Conservation (phyloP, 1,140 invertebrate genomes). For the Plodia interpunctella region DNA sequence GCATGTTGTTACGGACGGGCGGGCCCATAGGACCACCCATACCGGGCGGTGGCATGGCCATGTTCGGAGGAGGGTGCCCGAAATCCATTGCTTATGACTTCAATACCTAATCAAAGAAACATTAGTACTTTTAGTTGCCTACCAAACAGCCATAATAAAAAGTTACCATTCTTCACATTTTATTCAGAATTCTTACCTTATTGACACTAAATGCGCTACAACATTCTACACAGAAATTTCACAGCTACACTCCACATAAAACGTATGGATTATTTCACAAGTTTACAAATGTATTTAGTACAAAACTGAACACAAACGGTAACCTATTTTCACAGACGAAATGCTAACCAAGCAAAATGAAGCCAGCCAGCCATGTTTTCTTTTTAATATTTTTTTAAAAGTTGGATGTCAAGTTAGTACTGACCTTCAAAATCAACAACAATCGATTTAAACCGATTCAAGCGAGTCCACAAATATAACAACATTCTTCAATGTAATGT, state of each 20-base stretch:
- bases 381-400: not conserved
- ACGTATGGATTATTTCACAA: slow-evolving; percentile 23
- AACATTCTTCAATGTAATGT: too few species aligned
- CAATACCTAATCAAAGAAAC: slow-evolving; percentile 72
- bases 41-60: slow-evolving; percentile 65
- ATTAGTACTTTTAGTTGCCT: slow-evolving; percentile 35
- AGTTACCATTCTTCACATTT: slow-evolving; percentile 9
- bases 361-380: slow-evolving; percentile 21
- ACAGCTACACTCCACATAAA: slow-evolving; percentile 36
- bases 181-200: slow-evolving; percentile 52
- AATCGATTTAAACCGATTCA: too few species aligned
- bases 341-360: slow-evolving; percentile 26
- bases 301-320: slow-evolving; percentile 33
- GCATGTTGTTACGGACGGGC: slow-evolving; percentile 60
- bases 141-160: not conserved
- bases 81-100: slow-evolving; percentile 70
- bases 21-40: slow-evolving; percentile 58
- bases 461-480: too few species aligned
- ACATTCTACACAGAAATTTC: slow-evolving; percentile 52
- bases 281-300: slow-evolving; percentile 15
- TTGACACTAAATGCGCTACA: slow-evolving; percentile 44
- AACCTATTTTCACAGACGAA: slow-evolving; percentile 31
- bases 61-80: slow-evolving; percentile 69
- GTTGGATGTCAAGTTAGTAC: not conserved
- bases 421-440: too few species aligned